Evolutionary conservation across 2,888 invertebrate genomes (phyloP), one percentile per base, ranked within the genome.

Genomic region (Andrena bicolor): DNA sequence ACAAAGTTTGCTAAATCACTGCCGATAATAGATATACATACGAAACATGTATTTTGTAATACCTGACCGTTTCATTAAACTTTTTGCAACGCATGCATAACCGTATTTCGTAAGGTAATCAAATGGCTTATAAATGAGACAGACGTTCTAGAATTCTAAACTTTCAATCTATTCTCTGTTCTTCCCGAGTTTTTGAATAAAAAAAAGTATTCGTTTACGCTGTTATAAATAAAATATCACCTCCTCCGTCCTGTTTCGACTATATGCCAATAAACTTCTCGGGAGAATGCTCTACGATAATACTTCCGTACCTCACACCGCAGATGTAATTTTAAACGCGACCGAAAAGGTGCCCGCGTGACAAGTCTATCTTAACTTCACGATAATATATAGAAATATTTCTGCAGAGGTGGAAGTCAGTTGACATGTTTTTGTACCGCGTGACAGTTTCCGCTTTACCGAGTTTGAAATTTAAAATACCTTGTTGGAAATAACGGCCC

Each of bases 361-460:
- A 80, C 35, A 30, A 56, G 30, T 65, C 60, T 81, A 81, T 81
- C 81, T 74, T 70, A 56, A 66, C 48, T 60, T 30, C 6, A 1
- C 10, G 51, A 16, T 23, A n/a, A 10, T 30, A n/a, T 20, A 51
- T 60, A 35, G 4, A 69, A 20, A 35, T 74, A 60, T 70, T 60
- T 48, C 41, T 53, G 74, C 64, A 64, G 16, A 69, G 30, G 13
- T n/a, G 51, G 53, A 68, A 69, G 10, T 66, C 28, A n/a, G 6
- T 32, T 3, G 61, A 7, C 0, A 2, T 6, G n/a, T 7, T 4
- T 60, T 1, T 32, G 16, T 26, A n/a, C 10, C 41, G 2, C 32
- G 48, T 20, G 10, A 10, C 56, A 56, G 10, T 23, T 56, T 23
- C 56, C 26, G 20, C 13, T 56, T 13, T 56, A 23, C 56, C 4